phyloP scores from a whole-genome alignment of 2,888 invertebrate genomes.

The Smittia sp. region DNA sequence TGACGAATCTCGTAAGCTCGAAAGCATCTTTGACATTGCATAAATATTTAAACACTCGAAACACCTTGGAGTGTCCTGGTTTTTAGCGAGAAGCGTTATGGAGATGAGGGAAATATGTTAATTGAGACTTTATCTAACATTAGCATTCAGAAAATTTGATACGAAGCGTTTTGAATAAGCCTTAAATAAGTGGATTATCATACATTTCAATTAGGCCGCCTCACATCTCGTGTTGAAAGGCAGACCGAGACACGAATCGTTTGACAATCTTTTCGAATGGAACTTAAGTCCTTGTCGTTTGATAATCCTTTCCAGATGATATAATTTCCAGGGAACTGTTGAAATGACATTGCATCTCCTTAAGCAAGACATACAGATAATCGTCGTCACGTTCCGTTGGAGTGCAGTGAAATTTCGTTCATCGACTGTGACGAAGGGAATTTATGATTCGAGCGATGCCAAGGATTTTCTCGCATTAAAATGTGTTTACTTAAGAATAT shows the following conservation, averaged over 20 bases:
- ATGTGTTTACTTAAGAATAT: conserved; percentile 9
- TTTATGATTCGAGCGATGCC: neutral
- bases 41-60: too few relatives aligned
- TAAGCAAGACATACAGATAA: neutral
- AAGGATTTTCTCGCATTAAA: conserved; percentile 24
- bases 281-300: conserved; percentile 5
- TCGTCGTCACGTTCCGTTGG: conserved; percentile 23
- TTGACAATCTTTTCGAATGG: neutral
- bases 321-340: neutral
- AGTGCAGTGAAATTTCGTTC: neutral
- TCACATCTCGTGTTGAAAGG: neutral
- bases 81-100: neutral
- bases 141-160: conserved; percentile 7
- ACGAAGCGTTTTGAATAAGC: conserved; percentile 1
- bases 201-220: conserved; percentile 15
- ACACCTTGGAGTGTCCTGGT: too few relatives aligned
- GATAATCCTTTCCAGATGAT: conserved; percentile 30
- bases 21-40: too few relatives aligned
- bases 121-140: conserved; percentile 16
- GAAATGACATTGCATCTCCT: neutral
- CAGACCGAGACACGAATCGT: neutral
- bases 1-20: too few relatives aligned
- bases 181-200: conserved; percentile 26
- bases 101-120: conserved; percentile 16
- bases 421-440: neutral